phyloP scores from a whole-genome alignment of 2,797 vertebrate species.

The Poecilia wingei region DNA sequence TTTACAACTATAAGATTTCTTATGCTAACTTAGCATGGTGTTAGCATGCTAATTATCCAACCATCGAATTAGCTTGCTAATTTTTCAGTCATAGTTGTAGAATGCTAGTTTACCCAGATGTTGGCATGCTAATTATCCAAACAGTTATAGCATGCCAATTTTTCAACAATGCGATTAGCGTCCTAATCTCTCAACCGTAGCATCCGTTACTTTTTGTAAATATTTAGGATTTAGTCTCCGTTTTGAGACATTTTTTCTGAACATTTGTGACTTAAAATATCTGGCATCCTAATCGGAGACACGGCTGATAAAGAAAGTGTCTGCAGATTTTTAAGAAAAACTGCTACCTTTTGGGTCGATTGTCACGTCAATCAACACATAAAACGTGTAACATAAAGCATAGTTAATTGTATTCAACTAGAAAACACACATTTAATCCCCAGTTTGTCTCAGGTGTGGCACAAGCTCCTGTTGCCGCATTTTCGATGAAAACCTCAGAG shows the following conservation, averaged over 20 bases:
- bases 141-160: neutral
- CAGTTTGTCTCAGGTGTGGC: conserved; percentile 26
- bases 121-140: neutral
- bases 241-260: too few species aligned
- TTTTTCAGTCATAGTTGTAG: neutral
- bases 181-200: neutral
- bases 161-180: neutral
- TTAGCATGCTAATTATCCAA: neutral
- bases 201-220: neutral
- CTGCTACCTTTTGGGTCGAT: neutral
- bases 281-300: neutral
- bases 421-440: conserved; percentile 19
- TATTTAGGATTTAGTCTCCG: neutral
- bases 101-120: neutral
- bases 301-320: neutral
- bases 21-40: neutral
- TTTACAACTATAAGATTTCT: neutral
- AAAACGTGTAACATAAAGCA: neutral
- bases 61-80: neutral
- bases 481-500: conserved; percentile 16
- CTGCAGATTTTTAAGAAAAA: neutral
- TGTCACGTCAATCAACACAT: neutral
- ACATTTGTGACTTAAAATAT: neutral
- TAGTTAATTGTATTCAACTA: neutral
- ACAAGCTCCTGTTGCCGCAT: conserved; percentile 22